Conservation (phyloP, 2,113 vertebrate species). For the Gnathonemus longibarbis region DNA sequence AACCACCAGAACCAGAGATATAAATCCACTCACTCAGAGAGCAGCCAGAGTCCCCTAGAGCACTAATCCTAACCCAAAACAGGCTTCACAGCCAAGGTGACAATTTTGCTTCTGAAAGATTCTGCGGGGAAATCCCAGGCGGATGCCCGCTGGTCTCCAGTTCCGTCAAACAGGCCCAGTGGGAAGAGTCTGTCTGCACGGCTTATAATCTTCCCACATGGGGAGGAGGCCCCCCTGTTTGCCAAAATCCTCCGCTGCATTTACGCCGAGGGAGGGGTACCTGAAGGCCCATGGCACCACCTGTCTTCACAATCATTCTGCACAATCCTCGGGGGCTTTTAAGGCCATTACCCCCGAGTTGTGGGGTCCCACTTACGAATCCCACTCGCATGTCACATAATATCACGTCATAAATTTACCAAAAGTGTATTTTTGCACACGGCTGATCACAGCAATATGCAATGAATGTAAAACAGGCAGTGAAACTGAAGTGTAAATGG, state of each 20-base stretch:
- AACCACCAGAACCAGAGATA: neutral
- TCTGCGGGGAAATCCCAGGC: neutral
- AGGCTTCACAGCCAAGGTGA: neutral
- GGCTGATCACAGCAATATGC: neutral
- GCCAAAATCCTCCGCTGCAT: neutral
- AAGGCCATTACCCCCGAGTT: neutral
- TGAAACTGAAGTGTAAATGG: neutral
- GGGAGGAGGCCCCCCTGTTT: neutral
- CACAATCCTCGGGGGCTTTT: neutral
- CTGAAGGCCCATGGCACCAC: neutral
- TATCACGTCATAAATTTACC: neutral
- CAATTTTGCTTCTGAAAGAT: conserved; percentile 15
- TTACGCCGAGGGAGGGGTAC: neutral
- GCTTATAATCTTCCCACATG: neutral
- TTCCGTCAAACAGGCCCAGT: neutral
- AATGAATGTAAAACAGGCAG: neutral
- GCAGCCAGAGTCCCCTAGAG: neutral
- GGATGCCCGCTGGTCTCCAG: neutral
- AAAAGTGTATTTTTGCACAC: neutral
- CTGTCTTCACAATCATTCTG: neutral
- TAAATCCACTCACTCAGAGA: neutral
- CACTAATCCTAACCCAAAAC: neutral
- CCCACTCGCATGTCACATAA: neutral
- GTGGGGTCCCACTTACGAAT: neutral
- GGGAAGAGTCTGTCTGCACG: neutral